A percentile compares a stretch with the other conserved stretches of the same genome.
Conservation (phyloP, 2,113 vertebrate species). For the Anas platyrhynchos region DNA sequence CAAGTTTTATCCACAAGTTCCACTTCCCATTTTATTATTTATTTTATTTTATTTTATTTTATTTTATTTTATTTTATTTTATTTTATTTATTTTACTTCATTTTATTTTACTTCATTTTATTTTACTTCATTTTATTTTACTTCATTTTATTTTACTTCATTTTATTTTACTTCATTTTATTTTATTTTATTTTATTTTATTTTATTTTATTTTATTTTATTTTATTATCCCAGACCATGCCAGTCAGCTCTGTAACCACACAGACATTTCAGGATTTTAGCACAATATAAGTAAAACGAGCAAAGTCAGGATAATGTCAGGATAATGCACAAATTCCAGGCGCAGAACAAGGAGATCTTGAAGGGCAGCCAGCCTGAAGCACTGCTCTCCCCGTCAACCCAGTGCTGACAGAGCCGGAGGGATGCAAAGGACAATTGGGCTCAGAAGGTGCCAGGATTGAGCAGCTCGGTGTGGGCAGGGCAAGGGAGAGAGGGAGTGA, state of each 20-base stretch:
- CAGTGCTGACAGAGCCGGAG: neutral
- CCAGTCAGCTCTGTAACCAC: neutral
- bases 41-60: neutral
- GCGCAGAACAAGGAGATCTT: neutral
- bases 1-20: neutral
- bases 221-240: neutral
- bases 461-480: accelerated
- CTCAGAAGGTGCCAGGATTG: neutral
- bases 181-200: too few relatives aligned
- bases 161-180: neutral
- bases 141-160: neutral
- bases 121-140: too few relatives aligned
- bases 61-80: neutral
- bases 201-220: too few relatives aligned
- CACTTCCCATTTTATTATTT: neutral
- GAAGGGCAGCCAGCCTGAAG: neutral
- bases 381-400: neutral
- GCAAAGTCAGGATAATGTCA: neutral
- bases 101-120: too few relatives aligned
- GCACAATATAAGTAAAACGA: neutral
- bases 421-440: neutral
- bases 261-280: neutral
- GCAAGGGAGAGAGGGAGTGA: neutral
- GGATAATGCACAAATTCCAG: neutral
- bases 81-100: too few relatives aligned